A percentile compares a stretch with the other conserved stretches of the same genome.
These are phyloP conservation scores for Pholis gunnellus DNA, from an alignment of 2,113 vertebrate species.

Conservation along the genomic window DNA sequence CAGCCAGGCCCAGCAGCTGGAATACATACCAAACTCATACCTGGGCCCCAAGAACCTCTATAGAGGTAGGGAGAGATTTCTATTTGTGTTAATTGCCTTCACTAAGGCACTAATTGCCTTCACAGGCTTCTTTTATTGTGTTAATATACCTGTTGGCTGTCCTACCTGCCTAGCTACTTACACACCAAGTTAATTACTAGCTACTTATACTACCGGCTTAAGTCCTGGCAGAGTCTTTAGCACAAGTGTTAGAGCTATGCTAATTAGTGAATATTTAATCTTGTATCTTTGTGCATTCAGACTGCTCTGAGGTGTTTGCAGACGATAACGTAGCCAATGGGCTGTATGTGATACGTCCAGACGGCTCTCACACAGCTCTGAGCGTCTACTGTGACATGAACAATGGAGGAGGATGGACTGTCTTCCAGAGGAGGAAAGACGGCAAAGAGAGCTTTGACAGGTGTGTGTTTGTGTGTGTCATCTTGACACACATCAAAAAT, in stretches of 20 bases:
- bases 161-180: background rate
- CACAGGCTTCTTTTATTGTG: background rate
- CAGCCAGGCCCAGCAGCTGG: conserved; percentile 63
- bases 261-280: background rate
- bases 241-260: background rate
- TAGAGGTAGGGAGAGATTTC: conserved; percentile 45
- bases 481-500: background rate
- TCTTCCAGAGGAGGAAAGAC: conserved; percentile 90
- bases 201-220: background rate
- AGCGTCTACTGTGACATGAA: conserved; percentile 88
- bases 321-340: conserved; percentile 85
- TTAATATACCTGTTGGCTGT: background rate
- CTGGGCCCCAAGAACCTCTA: conserved; percentile 56
- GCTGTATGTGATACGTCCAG: conserved; percentile 89
- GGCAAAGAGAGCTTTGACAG: conserved; percentile 90
- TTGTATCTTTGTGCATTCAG: conserved; percentile 27
- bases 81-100: background rate
- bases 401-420: conserved; percentile 92
- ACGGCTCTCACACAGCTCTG: conserved; percentile 79
- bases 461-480: conserved; percentile 65
- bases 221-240: background rate
- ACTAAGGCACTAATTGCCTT: background rate
- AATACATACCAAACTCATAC: conserved; percentile 61
- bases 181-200: background rate
- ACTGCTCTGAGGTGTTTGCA: conserved; percentile 77